Percentiles rank a stretch among this genome's conserved stretches.
Evolutionary conservation across 30 jellyfish, hydroid and myxozoan species (phyloP).

Genomic region (Phacellophora camtschatica): DNA sequence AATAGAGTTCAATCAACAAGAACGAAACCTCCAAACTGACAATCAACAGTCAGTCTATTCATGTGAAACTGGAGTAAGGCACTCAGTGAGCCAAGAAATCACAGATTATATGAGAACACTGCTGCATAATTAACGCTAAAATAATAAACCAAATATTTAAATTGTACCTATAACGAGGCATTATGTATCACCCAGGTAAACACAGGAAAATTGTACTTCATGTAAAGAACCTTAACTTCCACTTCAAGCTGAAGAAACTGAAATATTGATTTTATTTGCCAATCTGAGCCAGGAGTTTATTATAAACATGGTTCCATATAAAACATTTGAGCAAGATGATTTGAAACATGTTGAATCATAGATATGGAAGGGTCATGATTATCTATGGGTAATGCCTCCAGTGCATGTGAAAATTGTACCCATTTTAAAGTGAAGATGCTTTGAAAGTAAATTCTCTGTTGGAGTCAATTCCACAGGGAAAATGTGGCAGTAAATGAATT

Average conservation of each 20-base stretch:
- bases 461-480: too few species aligned
- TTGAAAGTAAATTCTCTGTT: too few species aligned
- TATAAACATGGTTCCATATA: too few species aligned
- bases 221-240: background rate
- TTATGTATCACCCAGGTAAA: conserved; percentile 5
- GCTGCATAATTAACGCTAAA: conserved; percentile 8
- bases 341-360: too few species aligned
- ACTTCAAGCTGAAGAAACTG: background rate
- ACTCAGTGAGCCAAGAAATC: conserved; percentile 14
- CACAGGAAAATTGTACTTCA: background rate
- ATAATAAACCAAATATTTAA: background rate
- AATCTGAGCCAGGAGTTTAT: too few species aligned
- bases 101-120: background rate
- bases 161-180: background rate
- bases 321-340: too few species aligned
- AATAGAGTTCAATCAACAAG: background rate
- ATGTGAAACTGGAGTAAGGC: conserved; percentile 4
- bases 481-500: too few species aligned
- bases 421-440: too few species aligned
- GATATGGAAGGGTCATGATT: too few species aligned
- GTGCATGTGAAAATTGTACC: too few species aligned
- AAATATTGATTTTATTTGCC: background rate
- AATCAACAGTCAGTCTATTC: background rate
- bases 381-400: too few species aligned
- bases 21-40: background rate